Base-by-base conservation (phyloP, 2,113 vertebrate genomes). In the Phycodurus eques region DNA sequence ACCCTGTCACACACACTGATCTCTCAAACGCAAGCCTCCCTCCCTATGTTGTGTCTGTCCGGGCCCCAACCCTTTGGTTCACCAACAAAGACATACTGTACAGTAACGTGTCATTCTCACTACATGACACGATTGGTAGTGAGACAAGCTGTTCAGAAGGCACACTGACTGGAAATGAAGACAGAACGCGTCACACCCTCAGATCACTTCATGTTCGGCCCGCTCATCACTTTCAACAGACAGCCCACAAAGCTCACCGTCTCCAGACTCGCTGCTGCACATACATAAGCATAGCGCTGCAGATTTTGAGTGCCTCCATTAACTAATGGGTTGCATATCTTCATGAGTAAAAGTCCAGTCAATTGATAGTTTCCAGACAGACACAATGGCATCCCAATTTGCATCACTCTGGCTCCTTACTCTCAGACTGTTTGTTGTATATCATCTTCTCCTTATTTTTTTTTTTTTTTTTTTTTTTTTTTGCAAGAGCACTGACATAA, bases 51-150 rank as follows among this genome's bases (percentile, higher is more conserved):
- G 3, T 20, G 43, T 27, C 43, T 51, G 54, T 78, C 67, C 33
- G 68, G 49, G 61, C 59, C 71, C 61, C 53, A 61, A 67, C 68
- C 35, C 57, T 67, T 70, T 74, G 47, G 11, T 12, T 68, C 65
- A 67, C 70, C 13, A 73, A 83, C 80, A 87, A 88, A 86, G 82
- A 62, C 65, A 66, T 61, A 84, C 80, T 85, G 80, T 88, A 81
- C 44, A 27, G 49, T 13, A 61, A 77, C 68, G 80, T 80, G 80
- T 76, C 82, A 79, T 75, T 53, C 63, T 73, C 74, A 76, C 74
- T 62, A 80, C 83, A 84, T 33, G 68, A 72, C 69, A 70, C 74
- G 72, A 77, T 17, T 73, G 80, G 77, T 76, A 64, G 83, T 81
- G 79, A 39, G 35, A 87, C 85, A 80, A 73, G 83, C 78, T 62